Base-by-base conservation (phyloP, 2,888 invertebrate genomes). In the Drosophila atripex region DNA sequence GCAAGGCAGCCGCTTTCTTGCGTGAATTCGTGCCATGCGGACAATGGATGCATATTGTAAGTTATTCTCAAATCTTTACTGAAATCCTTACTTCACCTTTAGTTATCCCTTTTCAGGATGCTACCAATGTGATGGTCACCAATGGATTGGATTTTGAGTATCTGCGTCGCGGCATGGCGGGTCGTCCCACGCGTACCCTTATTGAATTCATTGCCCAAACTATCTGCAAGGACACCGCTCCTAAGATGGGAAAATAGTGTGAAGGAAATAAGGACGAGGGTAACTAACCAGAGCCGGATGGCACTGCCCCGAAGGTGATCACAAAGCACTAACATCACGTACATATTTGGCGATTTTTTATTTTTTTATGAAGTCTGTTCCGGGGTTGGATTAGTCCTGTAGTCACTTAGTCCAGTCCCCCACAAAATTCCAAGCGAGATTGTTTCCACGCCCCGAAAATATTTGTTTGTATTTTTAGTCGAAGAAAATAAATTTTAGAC, bases 1-100 rank as follows among this genome's bases (percentile, higher is more conserved):
- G 96, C 71, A 95, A 95, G 79, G 95, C 95, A 32, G 97, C 97
- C 2, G 96, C 96, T 0, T 96, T 96, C 86, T 91, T 97, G 0
- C 93, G 93, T 43, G 95, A 95, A 88, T 95, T 95, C 82, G 93
- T 95, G 0, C 94, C 94, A 5, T 94, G 95, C 78, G 94, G 91
- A 18, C 93, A 94, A 73, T 97, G 97, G 96, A 91, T 96, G 77
- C 97, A 97, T 90, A 92, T 97, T 74, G 97, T 91, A 65, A 87
- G 85, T 77, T 32, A 6, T 0, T n/a, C 3, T 0, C 0, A 16
- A 9, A 0, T 1, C 6, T 1, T 12, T 5, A 0, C 3, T 6
- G 0, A 11, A 7, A 18, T 12, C 7, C 23, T 0, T 3, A 12
- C 23, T 23, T 1, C 0, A 1, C 3, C n/a, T n/a, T n/a, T 14